Evolutionary conservation across 1,140 invertebrate genomes (phyloP), one percentile per base, ranked within the genome.

Genomic region (Halesus radiatus): DNA sequence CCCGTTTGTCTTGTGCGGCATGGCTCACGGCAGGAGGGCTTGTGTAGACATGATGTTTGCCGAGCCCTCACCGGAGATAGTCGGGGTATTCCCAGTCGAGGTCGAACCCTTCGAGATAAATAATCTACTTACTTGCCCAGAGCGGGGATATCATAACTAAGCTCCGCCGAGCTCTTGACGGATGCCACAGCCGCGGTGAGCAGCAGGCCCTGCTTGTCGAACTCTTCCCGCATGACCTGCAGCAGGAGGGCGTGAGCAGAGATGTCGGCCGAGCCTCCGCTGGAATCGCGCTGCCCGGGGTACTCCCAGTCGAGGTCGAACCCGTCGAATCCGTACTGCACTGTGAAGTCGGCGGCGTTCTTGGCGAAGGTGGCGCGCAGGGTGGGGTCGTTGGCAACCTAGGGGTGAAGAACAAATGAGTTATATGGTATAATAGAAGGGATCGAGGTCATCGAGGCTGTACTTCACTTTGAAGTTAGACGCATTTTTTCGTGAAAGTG

Each of bases 301-400:
- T 95, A 96, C 80, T 96, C 95, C 95, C 95, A 96, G 85, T 96
- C 95, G 15, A 96, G 20, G 85, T 96, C 95, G 1, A 97, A 88
- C 0, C 95, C 95, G 87, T 96, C 94, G 78, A 97, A 96, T 6
- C 90, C 88, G 84, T 95, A 91, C n/a, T 90, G 90, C 74, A 87
- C 85, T 0, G 94, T 72, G 81, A 94, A 93, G 0, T 87, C 80
- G 0, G 94, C 87, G 1, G 91, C 90, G 78, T 91, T 92, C 1
- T 90, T 79, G 7, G 93, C 90, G 75, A 96, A 94, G n/a, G 84
- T 88, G 0, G 87, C 85, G 7, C 95, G 90, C n/a, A 86, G 83
- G 0, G 64, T 82, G 6, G 90, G 78, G 76, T 90, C 88, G 1
- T 83, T 86, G 5, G 90, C 92, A 82, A 93, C 90, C 90, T 91